These are phyloP conservation scores for Drosophila quinaria DNA, from an alignment of 2,888 invertebrate genomes.

Conservation along the genomic window DNA sequence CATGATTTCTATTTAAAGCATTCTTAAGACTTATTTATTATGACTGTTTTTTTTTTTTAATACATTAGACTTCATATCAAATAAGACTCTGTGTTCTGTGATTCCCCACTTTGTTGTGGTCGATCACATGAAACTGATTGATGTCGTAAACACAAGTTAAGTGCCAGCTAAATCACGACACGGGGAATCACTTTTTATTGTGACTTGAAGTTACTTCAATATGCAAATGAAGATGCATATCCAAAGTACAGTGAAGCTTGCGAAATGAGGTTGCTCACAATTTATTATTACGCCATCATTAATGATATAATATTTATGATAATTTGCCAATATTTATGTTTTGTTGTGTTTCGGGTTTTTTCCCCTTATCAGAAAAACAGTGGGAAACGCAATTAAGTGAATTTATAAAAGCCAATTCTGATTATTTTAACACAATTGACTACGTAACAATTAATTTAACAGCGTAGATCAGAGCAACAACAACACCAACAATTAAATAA, in stretches of 20 bases:
- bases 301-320: constrained; percentile 1
- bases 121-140: background rate
- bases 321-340: constrained; percentile 20
- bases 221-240: background rate
- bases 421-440: background rate
- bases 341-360: background rate
- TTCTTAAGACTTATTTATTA: background rate
- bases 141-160: background rate
- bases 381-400: constrained; percentile 1
- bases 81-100: background rate
- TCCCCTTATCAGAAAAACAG: constrained; percentile 1
- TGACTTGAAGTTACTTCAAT: background rate
- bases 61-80: background rate
- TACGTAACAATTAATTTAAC: constrained; percentile 9
- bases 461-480: background rate
- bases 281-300: background rate
- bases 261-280: background rate
- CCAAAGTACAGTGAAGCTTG: constrained; percentile 23
- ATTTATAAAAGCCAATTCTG: constrained; percentile 3
- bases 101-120: background rate
- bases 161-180: background rate
- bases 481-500: constrained; percentile 4
- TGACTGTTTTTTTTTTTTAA: background rate
- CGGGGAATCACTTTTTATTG: constrained; percentile 4
- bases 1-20: too few relatives aligned